phyloP scores from a whole-genome alignment of 2,797 vertebrate species.

The Gymnoscopelus microlampas region DNA sequence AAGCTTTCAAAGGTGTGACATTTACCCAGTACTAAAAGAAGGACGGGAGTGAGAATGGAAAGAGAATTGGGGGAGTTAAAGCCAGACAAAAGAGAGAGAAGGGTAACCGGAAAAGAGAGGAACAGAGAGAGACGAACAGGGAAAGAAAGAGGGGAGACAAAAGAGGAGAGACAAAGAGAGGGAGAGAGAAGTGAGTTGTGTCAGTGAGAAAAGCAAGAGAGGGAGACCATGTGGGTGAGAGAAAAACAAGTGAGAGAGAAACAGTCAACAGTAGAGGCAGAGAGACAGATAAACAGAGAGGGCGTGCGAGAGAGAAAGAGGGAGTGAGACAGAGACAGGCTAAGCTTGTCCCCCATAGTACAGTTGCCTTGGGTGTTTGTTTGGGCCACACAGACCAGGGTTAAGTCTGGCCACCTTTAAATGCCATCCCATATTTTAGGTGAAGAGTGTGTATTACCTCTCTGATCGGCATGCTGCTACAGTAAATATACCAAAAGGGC shows the following conservation, averaged over 20 bases:
- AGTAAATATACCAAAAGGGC: no score
- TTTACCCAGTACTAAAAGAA: constrained; percentile 45
- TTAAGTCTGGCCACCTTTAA: constrained; percentile 56
- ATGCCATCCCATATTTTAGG: constrained; percentile 68
- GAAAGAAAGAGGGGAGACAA: not conserved
- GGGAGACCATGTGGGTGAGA: not conserved
- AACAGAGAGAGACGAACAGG: not conserved
- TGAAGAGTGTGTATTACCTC: no score
- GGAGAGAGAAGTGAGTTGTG: not conserved
- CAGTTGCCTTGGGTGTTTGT: constrained; percentile 57
- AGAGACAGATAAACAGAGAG: not conserved
- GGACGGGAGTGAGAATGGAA: not conserved
- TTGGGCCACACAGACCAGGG: constrained; percentile 57
- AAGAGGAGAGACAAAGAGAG: not conserved
- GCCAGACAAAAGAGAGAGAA: not conserved
- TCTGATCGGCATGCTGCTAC: not conserved
- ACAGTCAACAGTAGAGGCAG: not conserved
- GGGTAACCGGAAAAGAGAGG: not conserved
- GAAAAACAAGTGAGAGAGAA: not conserved
- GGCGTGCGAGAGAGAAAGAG: not conserved
- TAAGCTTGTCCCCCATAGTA: constrained; percentile 34
- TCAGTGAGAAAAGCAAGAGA: not conserved
- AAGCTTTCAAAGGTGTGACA: constrained; percentile 46
- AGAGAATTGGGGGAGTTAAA: not conserved
- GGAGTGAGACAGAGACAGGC: not conserved